A percentile compares a stretch with the other conserved stretches of the same genome.
These are phyloP conservation scores for Stictonetta naevosa DNA, from an alignment of 2,113 vertebrate genomes.

Conservation along the genomic window DNA sequence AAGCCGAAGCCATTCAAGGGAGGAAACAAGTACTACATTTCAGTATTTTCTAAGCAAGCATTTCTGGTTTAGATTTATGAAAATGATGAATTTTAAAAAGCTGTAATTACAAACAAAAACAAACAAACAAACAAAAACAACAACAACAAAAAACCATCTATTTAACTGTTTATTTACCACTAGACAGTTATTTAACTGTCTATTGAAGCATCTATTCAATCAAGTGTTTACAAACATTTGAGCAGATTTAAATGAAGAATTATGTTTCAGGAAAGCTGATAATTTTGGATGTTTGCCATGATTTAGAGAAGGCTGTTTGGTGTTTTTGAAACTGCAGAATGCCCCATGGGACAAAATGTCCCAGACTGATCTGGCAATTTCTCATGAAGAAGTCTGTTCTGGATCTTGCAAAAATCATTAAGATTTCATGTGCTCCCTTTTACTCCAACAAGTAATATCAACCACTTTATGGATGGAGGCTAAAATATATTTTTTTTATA, in stretches of 20 bases:
- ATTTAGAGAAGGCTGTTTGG: background rate
- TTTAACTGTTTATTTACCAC: background rate
- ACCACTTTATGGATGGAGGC: accelerated
- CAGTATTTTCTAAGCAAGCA: background rate
- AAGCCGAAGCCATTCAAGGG: background rate
- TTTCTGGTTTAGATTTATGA: background rate
- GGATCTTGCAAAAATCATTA: background rate
- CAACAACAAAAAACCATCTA: background rate
- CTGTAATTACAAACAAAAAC: background rate
- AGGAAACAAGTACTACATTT: background rate
- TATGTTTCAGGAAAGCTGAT: background rate
- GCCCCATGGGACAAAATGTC: background rate
- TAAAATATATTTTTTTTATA: background rate
- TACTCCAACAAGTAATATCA: background rate
- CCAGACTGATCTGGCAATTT: background rate
- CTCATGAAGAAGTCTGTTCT: background rate
- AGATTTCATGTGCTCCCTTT: background rate
- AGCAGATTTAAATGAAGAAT: background rate
- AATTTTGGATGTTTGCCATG: background rate
- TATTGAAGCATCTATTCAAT: background rate
- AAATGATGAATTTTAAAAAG: background rate
- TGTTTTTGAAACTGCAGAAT: background rate
- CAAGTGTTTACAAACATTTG: background rate
- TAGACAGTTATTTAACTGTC: background rate
- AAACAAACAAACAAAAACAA: too few relatives aligned